Conservation (phyloP, 2,797 vertebrate genomes). For the Vireo griseus region DNA sequence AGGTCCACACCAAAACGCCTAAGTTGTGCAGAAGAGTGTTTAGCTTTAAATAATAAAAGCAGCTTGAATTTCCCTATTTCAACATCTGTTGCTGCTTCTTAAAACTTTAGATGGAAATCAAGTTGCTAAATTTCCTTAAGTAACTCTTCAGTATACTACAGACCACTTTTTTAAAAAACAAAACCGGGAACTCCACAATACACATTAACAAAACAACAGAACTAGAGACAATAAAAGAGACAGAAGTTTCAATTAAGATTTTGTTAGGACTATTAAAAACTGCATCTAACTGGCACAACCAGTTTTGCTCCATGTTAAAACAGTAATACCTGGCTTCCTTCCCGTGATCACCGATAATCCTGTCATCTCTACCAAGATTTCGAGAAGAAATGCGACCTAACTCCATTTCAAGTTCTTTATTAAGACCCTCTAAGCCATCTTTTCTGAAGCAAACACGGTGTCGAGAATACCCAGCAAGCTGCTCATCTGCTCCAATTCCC, state of each 20-base stretch:
- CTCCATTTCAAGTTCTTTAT: constrained; percentile 88
- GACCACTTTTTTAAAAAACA: neutral
- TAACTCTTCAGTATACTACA: neutral
- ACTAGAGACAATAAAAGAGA: neutral
- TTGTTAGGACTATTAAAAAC: neutral
- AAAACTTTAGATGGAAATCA: neutral
- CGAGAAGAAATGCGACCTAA: constrained; percentile 88
- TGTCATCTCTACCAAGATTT: constrained; percentile 93
- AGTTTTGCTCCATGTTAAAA: neutral
- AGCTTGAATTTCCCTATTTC: neutral
- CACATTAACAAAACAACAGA: neutral
- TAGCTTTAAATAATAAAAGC: neutral
- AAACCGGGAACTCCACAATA: accelerated
- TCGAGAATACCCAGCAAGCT: constrained; percentile 93
- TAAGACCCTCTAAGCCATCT: constrained; percentile 79
- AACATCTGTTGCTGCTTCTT: neutral
- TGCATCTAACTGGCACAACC: neutral
- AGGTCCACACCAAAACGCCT: neutral
- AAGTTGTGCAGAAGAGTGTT: neutral
- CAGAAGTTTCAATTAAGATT: neutral
- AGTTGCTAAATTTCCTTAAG: neutral
- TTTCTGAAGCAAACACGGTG: constrained; percentile 83
- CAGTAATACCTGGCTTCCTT: constrained; percentile 88
- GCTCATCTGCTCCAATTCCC: constrained; percentile 94
- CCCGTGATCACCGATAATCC: constrained; percentile 90